Percentiles rank a stretch among this genome's conserved stretches.
Conservation (phyloP, 2,888 invertebrate genomes). For the Metallyticus violacea region DNA sequence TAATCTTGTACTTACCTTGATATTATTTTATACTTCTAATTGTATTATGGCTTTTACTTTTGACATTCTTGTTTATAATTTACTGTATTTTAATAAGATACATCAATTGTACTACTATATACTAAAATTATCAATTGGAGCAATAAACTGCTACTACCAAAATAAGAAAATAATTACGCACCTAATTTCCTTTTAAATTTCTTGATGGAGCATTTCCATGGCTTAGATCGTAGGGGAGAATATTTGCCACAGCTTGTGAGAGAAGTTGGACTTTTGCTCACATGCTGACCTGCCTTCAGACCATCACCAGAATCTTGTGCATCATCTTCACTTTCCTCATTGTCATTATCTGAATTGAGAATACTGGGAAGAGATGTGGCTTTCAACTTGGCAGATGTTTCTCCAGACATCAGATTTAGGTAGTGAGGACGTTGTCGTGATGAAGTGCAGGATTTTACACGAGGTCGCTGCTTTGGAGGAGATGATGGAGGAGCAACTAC, state of each 20-base stretch:
- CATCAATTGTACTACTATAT: too few relatives aligned
- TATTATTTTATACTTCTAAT: too few relatives aligned
- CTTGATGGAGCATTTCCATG: constrained; percentile 13
- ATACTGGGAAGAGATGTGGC: constrained; percentile 82
- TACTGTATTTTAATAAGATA: too few relatives aligned
- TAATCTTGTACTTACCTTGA: too few relatives aligned
- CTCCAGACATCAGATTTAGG: constrained; percentile 43
- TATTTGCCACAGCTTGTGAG: constrained; percentile 54
- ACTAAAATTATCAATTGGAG: too few relatives aligned
- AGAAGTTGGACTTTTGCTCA: constrained; percentile 66
- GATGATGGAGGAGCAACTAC: constrained; percentile 36
- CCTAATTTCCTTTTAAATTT: constrained; percentile 8
- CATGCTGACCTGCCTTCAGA: constrained; percentile 48
- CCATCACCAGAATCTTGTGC: constrained; percentile 47
- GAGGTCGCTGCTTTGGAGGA: constrained; percentile 43
- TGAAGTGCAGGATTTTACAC: constrained; percentile 45
- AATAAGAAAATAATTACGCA: neutral
- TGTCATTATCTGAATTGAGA: constrained; percentile 67
- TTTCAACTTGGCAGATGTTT: constrained; percentile 44
- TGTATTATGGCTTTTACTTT: too few relatives aligned
- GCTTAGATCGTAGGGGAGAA: neutral
- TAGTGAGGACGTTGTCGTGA: constrained; percentile 43
- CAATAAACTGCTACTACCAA: too few relatives aligned
- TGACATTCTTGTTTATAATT: too few relatives aligned
- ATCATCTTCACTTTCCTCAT: constrained; percentile 30